phyloP scores from a whole-genome alignment of 2,888 invertebrate species.

The Euplexia lucipara region DNA sequence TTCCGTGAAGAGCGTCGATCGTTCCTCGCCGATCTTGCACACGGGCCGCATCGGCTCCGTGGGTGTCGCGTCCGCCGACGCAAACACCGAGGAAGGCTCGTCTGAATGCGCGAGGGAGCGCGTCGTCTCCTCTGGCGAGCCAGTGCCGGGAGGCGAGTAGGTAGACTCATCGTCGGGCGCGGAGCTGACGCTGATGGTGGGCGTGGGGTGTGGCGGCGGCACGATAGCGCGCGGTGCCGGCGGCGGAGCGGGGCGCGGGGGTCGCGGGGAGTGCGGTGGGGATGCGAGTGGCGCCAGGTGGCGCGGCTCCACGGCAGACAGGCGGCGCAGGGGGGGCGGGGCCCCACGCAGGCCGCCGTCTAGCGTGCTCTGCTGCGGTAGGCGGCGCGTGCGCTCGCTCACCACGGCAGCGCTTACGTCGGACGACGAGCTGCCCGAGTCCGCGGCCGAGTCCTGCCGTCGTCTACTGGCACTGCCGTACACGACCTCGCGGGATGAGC shows the following conservation, averaged over 20 bases:
- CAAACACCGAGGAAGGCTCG: conserved; percentile 87
- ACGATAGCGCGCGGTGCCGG: conserved; percentile 73
- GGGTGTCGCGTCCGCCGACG: conserved; percentile 85
- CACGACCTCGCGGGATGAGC: conserved; percentile 77
- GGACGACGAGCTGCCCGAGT: conserved; percentile 94
- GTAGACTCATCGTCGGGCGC: conserved; percentile 91
- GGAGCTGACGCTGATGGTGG: conserved; percentile 94
- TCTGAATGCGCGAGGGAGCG: conserved; percentile 83
- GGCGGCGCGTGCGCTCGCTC: conserved; percentile 92
- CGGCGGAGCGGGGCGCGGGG: conserved; percentile 77
- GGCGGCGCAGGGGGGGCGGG: conserved; percentile 83
- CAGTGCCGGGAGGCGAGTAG: conserved; percentile 75
- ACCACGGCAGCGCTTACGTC: conserved; percentile 92
- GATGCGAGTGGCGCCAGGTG: conserved; percentile 90
- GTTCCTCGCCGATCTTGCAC: conserved; percentile 64
- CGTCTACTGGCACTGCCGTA: conserved; percentile 79
- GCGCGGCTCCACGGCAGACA: conserved; percentile 90
- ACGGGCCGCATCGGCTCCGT: conserved; percentile 75
- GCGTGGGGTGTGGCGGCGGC: conserved; percentile 79
- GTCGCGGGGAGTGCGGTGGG: conserved; percentile 84
- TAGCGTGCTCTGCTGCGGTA: conserved; percentile 93
- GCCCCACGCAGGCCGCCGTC: conserved; percentile 92
- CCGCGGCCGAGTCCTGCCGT: conserved; percentile 93
- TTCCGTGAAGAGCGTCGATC: conserved; percentile 53
- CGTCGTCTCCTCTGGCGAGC: conserved; percentile 78